Conservation (phyloP, 2,888 invertebrate genomes). For the Sarcophaga rosellei region DNA sequence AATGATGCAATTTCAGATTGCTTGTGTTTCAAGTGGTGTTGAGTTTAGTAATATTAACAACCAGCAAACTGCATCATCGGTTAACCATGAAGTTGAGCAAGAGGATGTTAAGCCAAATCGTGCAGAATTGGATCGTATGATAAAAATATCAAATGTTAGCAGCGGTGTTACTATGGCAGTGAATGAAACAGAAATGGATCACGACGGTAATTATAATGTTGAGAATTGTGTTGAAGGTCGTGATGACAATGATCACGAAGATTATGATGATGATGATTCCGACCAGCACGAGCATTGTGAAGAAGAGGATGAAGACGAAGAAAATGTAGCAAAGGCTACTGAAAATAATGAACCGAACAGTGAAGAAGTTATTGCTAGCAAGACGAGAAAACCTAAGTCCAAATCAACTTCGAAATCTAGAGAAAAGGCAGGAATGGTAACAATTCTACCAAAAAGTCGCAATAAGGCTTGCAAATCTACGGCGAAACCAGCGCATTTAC, state of each 20-base stretch:
- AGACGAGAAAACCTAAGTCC: conserved; percentile 12
- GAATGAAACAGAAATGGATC: conserved; percentile 69
- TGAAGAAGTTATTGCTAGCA: conserved; percentile 34
- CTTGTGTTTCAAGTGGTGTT: conserved; percentile 73
- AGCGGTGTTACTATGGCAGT: conserved; percentile 73
- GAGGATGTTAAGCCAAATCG: conserved; percentile 78
- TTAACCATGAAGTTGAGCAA: conserved; percentile 22
- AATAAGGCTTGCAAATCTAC: conserved; percentile 69
- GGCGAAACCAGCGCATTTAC: conserved; percentile 44
- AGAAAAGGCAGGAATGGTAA: neutral
- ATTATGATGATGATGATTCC: conserved; percentile 36
- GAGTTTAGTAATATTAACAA: conserved; percentile 65
- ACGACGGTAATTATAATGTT: conserved; percentile 57
- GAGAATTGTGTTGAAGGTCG: conserved; percentile 21
- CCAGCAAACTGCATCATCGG: neutral
- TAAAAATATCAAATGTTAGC: conserved; percentile 76
- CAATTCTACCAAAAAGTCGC: conserved; percentile 44
- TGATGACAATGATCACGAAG: neutral
- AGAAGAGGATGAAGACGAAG: neutral
- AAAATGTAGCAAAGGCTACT: neutral
- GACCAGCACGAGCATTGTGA: conserved; percentile 5
- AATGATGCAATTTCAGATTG: conserved; percentile 74
- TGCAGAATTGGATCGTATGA: conserved; percentile 75
- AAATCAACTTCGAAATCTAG: conserved; percentile 20
- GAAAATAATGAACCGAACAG: neutral